Percentiles rank a stretch among this genome's conserved stretches.
phyloP scores from a whole-genome alignment of 2,888 invertebrate species.

The Melinaea marsaeus region DNA sequence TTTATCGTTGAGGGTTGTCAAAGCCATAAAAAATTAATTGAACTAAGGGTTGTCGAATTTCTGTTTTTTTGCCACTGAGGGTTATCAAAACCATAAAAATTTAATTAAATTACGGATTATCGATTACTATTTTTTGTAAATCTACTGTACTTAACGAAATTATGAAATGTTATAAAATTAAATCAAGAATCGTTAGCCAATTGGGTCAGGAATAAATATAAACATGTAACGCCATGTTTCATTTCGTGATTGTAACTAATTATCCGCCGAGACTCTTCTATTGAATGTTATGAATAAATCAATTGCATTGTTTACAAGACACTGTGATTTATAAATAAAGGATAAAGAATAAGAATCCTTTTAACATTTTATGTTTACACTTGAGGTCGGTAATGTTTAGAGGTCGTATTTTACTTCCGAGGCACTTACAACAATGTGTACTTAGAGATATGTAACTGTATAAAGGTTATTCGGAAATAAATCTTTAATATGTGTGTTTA shows the following conservation, averaged over 20 bases:
- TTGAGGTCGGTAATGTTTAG: conserved; percentile 19
- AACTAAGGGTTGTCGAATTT: too few species aligned
- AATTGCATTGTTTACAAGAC: conserved; percentile 17
- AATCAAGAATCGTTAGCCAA: conserved; percentile 15
- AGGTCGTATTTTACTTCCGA: conserved; percentile 27
- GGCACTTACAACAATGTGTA: conserved; percentile 25
- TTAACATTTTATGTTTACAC: neutral
- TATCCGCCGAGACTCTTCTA: conserved; percentile 18
- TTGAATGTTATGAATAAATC: conserved; percentile 16
- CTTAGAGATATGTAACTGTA: conserved; percentile 17
- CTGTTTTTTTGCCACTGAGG: too few species aligned
- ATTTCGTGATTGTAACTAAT: conserved; percentile 27
- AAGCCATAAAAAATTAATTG: too few species aligned
- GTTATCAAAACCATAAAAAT: too few species aligned
- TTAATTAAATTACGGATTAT: too few species aligned
- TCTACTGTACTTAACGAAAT: too few species aligned
- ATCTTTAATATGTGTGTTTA: neutral
- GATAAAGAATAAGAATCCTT: neutral
- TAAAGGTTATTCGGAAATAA: conserved; percentile 11
- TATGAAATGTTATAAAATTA: too few species aligned
- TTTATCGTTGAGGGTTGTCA: too few species aligned
- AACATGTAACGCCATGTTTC: conserved; percentile 22
- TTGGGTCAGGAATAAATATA: conserved; percentile 21
- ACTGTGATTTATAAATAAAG: neutral
- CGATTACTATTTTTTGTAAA: too few species aligned